A percentile compares a stretch with the other conserved stretches of the same genome.
Conservation (phyloP, 2,888 invertebrate species). For the Tetragnatha montana region DNA sequence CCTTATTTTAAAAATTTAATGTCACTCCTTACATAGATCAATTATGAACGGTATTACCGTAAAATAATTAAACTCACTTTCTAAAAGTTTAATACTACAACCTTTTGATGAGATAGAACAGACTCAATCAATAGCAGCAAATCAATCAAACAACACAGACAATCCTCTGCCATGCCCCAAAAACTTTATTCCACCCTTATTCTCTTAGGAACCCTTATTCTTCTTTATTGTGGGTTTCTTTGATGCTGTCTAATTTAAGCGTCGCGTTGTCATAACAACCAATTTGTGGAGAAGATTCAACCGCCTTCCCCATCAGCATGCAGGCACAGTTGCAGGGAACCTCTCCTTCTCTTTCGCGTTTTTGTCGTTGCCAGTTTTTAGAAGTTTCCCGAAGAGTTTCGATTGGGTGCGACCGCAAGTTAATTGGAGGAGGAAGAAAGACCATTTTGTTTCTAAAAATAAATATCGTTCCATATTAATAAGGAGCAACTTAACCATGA, state of each 20-base stretch:
- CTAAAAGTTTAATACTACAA: neutral
- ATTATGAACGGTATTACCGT: neutral
- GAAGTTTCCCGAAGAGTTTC: neutral
- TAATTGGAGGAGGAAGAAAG: neutral
- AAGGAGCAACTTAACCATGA: neutral
- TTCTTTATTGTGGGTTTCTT: neutral
- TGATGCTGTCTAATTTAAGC: slow-evolving; percentile 29
- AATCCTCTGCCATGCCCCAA: neutral
- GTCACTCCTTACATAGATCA: neutral
- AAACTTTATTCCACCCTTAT: neutral
- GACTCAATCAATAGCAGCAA: neutral
- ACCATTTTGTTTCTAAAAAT: neutral
- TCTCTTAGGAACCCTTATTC: neutral
- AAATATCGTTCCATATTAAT: neutral
- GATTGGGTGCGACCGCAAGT: neutral
- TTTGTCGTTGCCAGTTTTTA: neutral
- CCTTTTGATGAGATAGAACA: neutral
- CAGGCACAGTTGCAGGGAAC: neutral
- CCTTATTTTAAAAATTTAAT: neutral
- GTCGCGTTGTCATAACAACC: slow-evolving; percentile 15
- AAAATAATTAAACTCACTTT: neutral
- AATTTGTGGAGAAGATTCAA: neutral
- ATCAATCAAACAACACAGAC: neutral
- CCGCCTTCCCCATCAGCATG: neutral
- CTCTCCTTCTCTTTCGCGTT: neutral